These are phyloP conservation scores for Hydraecia micacea DNA, from an alignment of 2,888 invertebrate species.

Conservation along the genomic window DNA sequence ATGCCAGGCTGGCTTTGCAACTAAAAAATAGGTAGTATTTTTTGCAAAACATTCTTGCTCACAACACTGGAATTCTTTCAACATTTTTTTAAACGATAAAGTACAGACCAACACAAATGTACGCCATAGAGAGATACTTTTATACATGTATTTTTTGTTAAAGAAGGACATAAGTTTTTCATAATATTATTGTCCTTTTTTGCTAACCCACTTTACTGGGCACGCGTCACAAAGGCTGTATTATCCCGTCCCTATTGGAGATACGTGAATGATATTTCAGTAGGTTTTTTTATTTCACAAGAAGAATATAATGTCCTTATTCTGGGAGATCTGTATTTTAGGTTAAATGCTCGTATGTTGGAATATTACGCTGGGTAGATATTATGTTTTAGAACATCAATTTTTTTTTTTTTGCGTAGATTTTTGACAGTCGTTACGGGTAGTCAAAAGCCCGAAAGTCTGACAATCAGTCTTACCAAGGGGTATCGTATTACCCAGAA, in stretches of 20 bases:
- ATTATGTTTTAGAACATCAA: neutral
- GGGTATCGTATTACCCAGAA: too few relatives aligned
- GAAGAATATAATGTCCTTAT: neutral
- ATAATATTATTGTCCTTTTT: constrained; percentile 52
- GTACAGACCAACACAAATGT: constrained; percentile 23
- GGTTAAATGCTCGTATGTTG: neutral
- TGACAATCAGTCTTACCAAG: too few relatives aligned
- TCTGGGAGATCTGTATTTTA: neutral
- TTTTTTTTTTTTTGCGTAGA: too few relatives aligned
- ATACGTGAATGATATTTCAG: constrained; percentile 44
- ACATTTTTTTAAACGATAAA: constrained; percentile 30
- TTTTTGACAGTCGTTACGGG: too few relatives aligned
- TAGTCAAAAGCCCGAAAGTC: too few relatives aligned
- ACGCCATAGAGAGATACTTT: constrained; percentile 14
- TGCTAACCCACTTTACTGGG: constrained; percentile 51
- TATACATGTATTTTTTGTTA: constrained; percentile 27
- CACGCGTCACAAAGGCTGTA: constrained; percentile 44
- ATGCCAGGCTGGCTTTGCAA: constrained; percentile 21
- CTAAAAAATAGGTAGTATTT: constrained; percentile 14
- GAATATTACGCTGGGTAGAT: neutral
- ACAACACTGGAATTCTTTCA: constrained; percentile 21
- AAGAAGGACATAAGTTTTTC: constrained; percentile 45
- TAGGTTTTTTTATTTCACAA: neutral
- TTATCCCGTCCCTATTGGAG: constrained; percentile 44
- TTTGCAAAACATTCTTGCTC: constrained; percentile 38